Percentiles rank a stretch among this genome's conserved stretches.
Evolutionary conservation across 2,888 invertebrate genomes (phyloP).

Genomic region (Amphipyra berbera): DNA sequence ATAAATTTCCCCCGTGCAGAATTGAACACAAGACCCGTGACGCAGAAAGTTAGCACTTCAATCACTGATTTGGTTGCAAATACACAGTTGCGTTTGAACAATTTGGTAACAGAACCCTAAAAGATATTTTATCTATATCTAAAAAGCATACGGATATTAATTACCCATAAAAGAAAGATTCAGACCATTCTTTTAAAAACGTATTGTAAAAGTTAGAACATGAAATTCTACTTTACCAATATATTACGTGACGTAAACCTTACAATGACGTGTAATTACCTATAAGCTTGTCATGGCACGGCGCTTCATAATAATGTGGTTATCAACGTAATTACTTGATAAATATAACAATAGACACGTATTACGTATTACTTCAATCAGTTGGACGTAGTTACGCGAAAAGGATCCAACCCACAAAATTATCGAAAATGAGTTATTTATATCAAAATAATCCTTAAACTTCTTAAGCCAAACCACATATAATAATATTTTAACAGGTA

Average conservation of each 20-base stretch:
- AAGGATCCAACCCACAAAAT: too few species aligned
- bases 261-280: not conserved
- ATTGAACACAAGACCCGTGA: too few species aligned
- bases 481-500: too few species aligned
- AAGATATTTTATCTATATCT: not conserved
- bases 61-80: too few species aligned
- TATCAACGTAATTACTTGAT: slow-evolving; percentile 3
- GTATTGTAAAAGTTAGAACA: not conserved
- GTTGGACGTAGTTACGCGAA: too few species aligned
- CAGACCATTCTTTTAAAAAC: not conserved
- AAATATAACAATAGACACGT: not conserved
- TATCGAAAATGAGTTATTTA: too few species aligned
- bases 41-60: too few species aligned
- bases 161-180: not conserved
- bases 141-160: not conserved
- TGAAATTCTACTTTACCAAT: not conserved
- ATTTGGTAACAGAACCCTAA: not conserved
- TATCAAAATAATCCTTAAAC: too few species aligned
- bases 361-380: too few species aligned
- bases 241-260: not conserved
- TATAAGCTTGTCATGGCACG: not conserved
- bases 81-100: too few species aligned
- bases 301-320: not conserved
- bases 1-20: too few species aligned
- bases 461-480: too few species aligned